Conservation (phyloP, 2,888 invertebrate species). For the Leptopilina drosophilae region DNA sequence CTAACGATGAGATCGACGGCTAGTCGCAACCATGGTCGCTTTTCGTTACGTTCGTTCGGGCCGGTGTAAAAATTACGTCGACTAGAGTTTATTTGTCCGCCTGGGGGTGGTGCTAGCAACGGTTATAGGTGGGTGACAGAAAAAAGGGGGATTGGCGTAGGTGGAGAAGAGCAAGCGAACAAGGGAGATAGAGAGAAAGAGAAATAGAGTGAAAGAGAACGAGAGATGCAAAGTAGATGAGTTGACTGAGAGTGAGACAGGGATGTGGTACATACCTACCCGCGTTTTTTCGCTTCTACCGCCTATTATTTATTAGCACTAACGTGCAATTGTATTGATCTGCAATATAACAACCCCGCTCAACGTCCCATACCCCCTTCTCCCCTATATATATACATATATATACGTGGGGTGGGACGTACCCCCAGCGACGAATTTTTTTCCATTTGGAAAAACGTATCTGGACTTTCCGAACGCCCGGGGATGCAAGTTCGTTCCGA, state of each 20-base stretch:
- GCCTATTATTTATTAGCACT: constrained; percentile 78
- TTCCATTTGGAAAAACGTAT: constrained; percentile 75
- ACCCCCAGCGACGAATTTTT: constrained; percentile 74
- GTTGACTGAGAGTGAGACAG: constrained; percentile 52
- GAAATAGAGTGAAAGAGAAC: constrained; percentile 54
- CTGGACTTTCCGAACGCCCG: constrained; percentile 73
- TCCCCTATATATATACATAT: not conserved
- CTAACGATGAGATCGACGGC: constrained; percentile 32
- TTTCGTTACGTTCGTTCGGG: constrained; percentile 78
- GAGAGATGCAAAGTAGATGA: constrained; percentile 57
- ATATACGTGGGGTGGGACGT: constrained; percentile 58
- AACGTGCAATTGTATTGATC: constrained; percentile 78
- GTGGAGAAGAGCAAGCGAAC: constrained; percentile 59
- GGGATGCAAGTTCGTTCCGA: constrained; percentile 74
- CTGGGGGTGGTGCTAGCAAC: constrained; percentile 73
- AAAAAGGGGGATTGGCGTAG: constrained; percentile 70
- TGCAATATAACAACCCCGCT: constrained; percentile 75
- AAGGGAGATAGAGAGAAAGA: constrained; percentile 62
- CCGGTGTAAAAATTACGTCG: constrained; percentile 85
- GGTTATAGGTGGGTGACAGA: constrained; percentile 72
- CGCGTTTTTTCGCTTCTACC: constrained; percentile 76
- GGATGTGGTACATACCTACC: constrained; percentile 66
- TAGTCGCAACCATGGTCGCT: constrained; percentile 63
- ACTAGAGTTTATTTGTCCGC: constrained; percentile 80
- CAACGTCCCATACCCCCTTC: constrained; percentile 42